Percentiles rank a stretch among this genome's conserved stretches.
Conservation (phyloP, 1,140 invertebrate species). For the Diabrotica virgifera region DNA sequence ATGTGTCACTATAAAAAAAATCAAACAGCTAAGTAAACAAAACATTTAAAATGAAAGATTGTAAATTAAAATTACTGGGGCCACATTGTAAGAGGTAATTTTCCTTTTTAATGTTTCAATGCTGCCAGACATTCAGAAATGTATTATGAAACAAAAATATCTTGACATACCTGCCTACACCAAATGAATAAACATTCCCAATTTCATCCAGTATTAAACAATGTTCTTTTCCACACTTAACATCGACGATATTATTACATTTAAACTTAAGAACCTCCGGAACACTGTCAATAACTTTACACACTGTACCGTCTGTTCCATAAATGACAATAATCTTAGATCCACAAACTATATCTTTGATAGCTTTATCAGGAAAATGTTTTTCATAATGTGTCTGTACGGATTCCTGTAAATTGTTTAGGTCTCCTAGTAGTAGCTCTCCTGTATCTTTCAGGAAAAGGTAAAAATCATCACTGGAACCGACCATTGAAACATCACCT, state of each 20-base stretch:
- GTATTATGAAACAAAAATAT: no score
- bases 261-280: constrained; percentile 57
- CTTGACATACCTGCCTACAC: constrained; percentile 69
- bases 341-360: constrained; percentile 48
- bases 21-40: no score
- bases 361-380: constrained; percentile 34
- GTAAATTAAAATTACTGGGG: no score
- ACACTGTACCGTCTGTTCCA: constrained; percentile 52
- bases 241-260: constrained; percentile 56
- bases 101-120: no score
- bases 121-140: no score
- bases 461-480: constrained; percentile 28
- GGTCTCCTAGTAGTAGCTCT: constrained; percentile 23
- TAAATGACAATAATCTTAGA: constrained; percentile 51
- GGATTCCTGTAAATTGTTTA: constrained; percentile 17
- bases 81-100: no score
- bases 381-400: constrained; percentile 10
- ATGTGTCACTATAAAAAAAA: no score
- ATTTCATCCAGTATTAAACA: constrained; percentile 65
- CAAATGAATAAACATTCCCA: constrained; percentile 77
- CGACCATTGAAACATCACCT: constrained; percentile 25
- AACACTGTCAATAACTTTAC: constrained; percentile 50
- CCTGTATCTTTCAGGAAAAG: constrained; percentile 23
- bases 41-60: no score
- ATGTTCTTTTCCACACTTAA: constrained; percentile 78